A percentile compares a stretch with the other conserved stretches of the same genome.
Conservation (phyloP, 53 echinoderm and acorn worm species). For the Astropecten irregularis region DNA sequence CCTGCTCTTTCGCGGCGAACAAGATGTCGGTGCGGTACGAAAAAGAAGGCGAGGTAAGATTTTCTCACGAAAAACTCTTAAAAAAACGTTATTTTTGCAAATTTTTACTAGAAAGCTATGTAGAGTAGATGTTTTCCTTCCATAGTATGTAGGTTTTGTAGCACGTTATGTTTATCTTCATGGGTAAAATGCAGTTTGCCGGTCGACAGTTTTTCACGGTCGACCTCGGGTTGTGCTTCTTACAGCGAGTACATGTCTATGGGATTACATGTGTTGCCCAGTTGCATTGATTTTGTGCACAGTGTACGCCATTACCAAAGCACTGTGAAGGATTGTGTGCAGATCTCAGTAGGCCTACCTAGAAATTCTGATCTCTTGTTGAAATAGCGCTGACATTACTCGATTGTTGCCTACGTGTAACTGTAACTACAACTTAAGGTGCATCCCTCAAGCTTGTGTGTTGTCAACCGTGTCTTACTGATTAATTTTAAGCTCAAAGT, state of each 20-base stretch:
- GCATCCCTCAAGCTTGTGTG: too few relatives aligned
- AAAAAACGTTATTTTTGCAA: neutral
- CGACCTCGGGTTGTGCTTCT: neutral
- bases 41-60: slow-evolving; percentile 66
- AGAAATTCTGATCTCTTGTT: too few relatives aligned
- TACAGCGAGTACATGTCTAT: neutral
- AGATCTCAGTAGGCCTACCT: too few relatives aligned
- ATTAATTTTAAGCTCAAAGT: too few relatives aligned
- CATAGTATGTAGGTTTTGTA: neutral
- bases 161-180: neutral
- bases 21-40: slow-evolving; percentile 69
- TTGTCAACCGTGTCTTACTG: too few relatives aligned
- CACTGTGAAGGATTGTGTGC: too few relatives aligned
- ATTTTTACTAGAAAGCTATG: neutral
- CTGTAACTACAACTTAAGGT: too few relatives aligned
- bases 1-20: slow-evolving; percentile 43
- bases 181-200: slow-evolving; percentile 16
- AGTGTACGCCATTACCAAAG: too few relatives aligned
- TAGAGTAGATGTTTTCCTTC: slow-evolving; percentile 13
- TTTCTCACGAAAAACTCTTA: neutral
- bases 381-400: too few relatives aligned
- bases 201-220: slow-evolving; percentile 21
- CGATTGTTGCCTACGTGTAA: too few relatives aligned
- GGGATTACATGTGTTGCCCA: too few relatives aligned
- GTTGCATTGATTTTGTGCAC: too few relatives aligned